Percentiles rank a stretch among this genome's conserved stretches.
phyloP scores from a whole-genome alignment of 1,140 invertebrate genomes.

The Caenorhabditis remanei region DNA sequence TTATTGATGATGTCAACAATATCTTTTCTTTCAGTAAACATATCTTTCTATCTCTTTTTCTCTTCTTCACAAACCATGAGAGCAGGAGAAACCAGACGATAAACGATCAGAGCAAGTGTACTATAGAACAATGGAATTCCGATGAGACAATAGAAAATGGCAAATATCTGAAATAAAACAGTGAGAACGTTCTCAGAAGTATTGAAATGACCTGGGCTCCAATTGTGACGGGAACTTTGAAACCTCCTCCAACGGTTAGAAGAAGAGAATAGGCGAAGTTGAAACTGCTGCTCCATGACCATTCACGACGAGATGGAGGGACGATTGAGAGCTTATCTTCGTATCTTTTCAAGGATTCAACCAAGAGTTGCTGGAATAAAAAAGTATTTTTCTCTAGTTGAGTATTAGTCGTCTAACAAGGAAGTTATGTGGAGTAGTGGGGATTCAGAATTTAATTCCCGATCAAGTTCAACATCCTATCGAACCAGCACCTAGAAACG shows the following conservation, averaged over 20 bases:
- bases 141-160: constrained; percentile 62
- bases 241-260: constrained; percentile 62
- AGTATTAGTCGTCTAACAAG: background rate
- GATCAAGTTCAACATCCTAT: too few species aligned
- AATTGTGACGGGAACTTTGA: constrained; percentile 57
- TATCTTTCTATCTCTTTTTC: background rate
- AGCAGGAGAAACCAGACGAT: constrained; percentile 57
- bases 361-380: constrained; percentile 61
- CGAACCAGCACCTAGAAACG: too few species aligned
- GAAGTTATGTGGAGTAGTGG: too few species aligned
- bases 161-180: constrained; percentile 56
- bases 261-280: constrained; percentile 66
- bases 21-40: background rate
- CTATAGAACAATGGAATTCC: constrained; percentile 66
- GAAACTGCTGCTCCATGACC: constrained; percentile 62
- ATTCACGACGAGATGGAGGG: constrained; percentile 51
- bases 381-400: background rate
- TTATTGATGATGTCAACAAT: background rate
- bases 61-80: constrained; percentile 45
- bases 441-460: too few species aligned
- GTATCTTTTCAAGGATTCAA: constrained; percentile 65
- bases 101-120: constrained; percentile 59
- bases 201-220: constrained; percentile 59
- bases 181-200: background rate
- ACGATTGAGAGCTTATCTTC: constrained; percentile 61